These are phyloP conservation scores for Pyralis farinalis DNA, from an alignment of 2,888 invertebrate species.

Conservation along the genomic window DNA sequence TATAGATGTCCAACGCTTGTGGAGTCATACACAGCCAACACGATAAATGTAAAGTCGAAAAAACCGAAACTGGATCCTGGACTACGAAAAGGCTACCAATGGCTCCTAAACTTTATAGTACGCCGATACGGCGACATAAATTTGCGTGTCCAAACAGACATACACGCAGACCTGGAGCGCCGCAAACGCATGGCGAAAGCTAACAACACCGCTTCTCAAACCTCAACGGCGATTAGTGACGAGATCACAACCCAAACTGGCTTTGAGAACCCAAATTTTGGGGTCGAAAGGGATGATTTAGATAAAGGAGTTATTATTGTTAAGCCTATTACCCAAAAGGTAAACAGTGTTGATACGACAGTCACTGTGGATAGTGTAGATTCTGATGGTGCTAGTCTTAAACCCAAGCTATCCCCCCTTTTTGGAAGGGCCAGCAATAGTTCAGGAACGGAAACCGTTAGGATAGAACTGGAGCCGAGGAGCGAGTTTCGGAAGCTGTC, in stretches of 20 bases:
- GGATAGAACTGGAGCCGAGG: conserved; percentile 65
- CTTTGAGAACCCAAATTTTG: conserved; percentile 70
- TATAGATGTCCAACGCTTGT: conserved; percentile 91
- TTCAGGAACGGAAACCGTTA: conserved; percentile 43
- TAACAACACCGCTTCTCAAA: conserved; percentile 47
- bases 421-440: conserved; percentile 56
- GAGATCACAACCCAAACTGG: conserved; percentile 68
- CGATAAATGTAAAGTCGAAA: conserved; percentile 40
- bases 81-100: conserved; percentile 84
- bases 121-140: conserved; percentile 84
- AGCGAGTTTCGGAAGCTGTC: conserved; percentile 66
- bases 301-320: conserved; percentile 58
- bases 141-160: conserved; percentile 83
- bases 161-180: conserved; percentile 77
- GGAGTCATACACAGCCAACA: conserved; percentile 84
- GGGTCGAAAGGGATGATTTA: conserved; percentile 27
- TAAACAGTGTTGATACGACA: conserved; percentile 59
- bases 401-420: conserved; percentile 65
- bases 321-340: conserved; percentile 49
- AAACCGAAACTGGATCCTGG: conserved; percentile 83
- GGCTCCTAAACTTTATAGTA: conserved; percentile 86
- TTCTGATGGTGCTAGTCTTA: conserved; percentile 46
- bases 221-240: conserved; percentile 41
- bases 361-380: conserved; percentile 65
- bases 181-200: conserved; percentile 58